Evolutionary conservation across 2,113 vertebrate genomes (phyloP), one percentile per base, ranked within the genome.

Genomic region (Brienomyrus brachyistius): DNA sequence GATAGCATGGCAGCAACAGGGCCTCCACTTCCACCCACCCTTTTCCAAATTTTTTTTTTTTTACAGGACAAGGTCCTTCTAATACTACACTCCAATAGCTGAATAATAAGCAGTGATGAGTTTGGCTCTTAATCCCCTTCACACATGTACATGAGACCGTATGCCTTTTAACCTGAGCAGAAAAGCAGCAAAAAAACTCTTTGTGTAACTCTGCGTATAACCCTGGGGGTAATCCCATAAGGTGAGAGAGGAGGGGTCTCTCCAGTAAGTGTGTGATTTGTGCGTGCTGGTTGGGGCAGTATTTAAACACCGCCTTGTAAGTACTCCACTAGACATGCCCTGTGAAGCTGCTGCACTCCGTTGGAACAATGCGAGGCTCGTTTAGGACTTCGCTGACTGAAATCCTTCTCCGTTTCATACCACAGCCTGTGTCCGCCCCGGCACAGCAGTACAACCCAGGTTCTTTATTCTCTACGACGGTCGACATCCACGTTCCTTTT

Each of bases 21-120:
- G 51, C 2, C n/a, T 51, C 35, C 8, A 3, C n/a, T 15, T 35
- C 35, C 15, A 1, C 74, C 31, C 27, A 31, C 40, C 77, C 77
- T 2, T 17, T 5, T 43, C 77, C 17, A 47, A 83, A 92, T 90
- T 90, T 88, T 82, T 89, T 90, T 92, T 88, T 47, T 84, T 92
- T 92, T 92, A 92, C 91, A 27, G 54, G 77, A 83, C 77, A 31
- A 35, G 51, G 51, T 19, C 77, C 43, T 83, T 52, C 90, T 89
- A 89, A 87, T 88, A 89, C 88, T 90, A 83, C 56, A 74, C 89
- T 89, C 56, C 90, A 90, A 88, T 85, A 90, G 88, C 88, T 91
- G 88, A 89, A 77, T 86, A 91, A 91, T 91, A 91, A 92, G 90
- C 88, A 91, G 89, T 15, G 59, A 83, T 31, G 88, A 91, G 90